A percentile compares a stretch with the other conserved stretches of the same genome.
These are phyloP conservation scores for Mustela lutreola DNA, from an alignment of 2,113 vertebrate species.

Conservation along the genomic window DNA sequence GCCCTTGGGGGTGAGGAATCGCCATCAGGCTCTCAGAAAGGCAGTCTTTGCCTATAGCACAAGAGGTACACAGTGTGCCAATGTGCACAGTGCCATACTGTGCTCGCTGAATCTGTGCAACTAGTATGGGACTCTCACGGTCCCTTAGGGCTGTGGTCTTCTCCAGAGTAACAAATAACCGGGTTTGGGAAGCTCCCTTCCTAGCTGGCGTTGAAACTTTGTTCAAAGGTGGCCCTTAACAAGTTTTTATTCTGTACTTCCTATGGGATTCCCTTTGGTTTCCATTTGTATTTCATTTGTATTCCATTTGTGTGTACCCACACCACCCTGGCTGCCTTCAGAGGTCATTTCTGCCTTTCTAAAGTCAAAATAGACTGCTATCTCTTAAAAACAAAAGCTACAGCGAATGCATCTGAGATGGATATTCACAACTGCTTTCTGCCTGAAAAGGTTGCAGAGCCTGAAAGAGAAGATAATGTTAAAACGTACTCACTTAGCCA, in stretches of 20 bases:
- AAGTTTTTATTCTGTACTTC: slow-evolving; percentile 88
- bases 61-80: slow-evolving; percentile 86
- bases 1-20: background rate
- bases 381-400: slow-evolving; percentile 85
- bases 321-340: slow-evolving; percentile 82
- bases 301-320: slow-evolving; percentile 83
- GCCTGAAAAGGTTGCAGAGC: slow-evolving; percentile 65
- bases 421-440: slow-evolving; percentile 86
- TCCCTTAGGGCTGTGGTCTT: slow-evolving; percentile 85
- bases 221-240: slow-evolving; percentile 89
- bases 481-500: background rate
- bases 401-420: slow-evolving; percentile 88
- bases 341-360: slow-evolving; percentile 92
- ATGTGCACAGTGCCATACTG: slow-evolving; percentile 88
- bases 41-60: background rate
- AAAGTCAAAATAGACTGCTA: slow-evolving; percentile 92
- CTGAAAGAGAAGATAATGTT: slow-evolving; percentile 85
- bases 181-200: slow-evolving; percentile 84
- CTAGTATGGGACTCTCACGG: slow-evolving; percentile 87
- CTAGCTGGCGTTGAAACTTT: slow-evolving; percentile 85
- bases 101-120: slow-evolving; percentile 91
- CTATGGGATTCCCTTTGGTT: slow-evolving; percentile 88
- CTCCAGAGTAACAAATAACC: slow-evolving; percentile 87
- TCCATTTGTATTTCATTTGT: slow-evolving; percentile 86
- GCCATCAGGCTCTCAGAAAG: background rate